Evolutionary conservation across 2,888 invertebrate species (phyloP), one percentile per base, ranked within the genome.

Genomic region (Masnerella sp.): DNA sequence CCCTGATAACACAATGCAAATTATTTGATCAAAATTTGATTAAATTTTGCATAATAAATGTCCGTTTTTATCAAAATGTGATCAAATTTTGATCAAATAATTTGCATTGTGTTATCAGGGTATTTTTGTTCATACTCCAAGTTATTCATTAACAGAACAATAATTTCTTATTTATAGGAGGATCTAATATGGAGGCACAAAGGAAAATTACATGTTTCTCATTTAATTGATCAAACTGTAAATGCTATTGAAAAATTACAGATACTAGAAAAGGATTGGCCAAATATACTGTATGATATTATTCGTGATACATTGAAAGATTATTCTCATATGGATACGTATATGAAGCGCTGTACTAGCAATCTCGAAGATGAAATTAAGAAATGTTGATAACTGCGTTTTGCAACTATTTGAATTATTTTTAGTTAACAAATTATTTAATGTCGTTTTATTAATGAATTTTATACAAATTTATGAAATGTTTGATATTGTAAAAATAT

Each of bases 241-340:
- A 92, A 93, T 76, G 94, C 95, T 0, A 92, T 95, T 40, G 91
- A 92, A 81, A 94, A 96, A 82, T 88, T 96, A 64, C 91, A 93
- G 76, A 89, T 92, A 67, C 88, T 96, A 65, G 94, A 95, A 81
- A 89, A 90, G 38, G 90, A 93, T 80, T 96, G 96, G 96, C 93
- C 94, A 11, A 89, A 89, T 54, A 91, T 96, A 81, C 89, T 96
- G 77, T 89, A 92, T 42, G 94, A 94, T 83, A 91, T 95, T 87
- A 91, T 96, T 75, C 91, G 92, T 80, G 93, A 94, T 78, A 93
- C 94, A 9, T 88, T 96, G 68, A 89, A 91, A 68, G 96, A 96
- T 86, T 96, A 94, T 83, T 91, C 93, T n/a, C 91, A 95, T 79
- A 90, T 95, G 89, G 93, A 95, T 83, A 88, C 90, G 62, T 96